Evolutionary conservation across 2,113 vertebrate species (phyloP), one percentile per base, ranked within the genome.

Genomic region (Tretioscincus oriximinensis): DNA sequence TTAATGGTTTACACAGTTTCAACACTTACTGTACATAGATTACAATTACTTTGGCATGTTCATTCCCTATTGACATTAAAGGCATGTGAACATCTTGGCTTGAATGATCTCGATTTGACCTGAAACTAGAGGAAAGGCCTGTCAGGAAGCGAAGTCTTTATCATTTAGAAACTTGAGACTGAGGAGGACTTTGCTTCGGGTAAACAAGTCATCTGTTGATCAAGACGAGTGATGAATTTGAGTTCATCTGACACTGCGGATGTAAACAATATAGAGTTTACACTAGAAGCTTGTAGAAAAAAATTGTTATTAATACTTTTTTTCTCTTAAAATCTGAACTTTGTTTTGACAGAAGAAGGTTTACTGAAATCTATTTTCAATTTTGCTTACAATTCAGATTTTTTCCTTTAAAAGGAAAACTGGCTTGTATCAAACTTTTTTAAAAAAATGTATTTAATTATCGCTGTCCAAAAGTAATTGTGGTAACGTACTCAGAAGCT

Each of bases 201-300:
- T 73, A 74, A 81, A 61, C 54, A 80, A 49, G n/a, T 72, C 69
- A 80, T 14, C 47, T 81, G 47, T 74, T 67, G 64, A n/a, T 63
- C 29, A 35, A 74, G 47, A 81, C 28, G 47, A 75, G 63, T 11
- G 16, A 64, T 28, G 63, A 74, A 74, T 41, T 16, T 51, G 29
- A 81, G 66, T 9, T 29, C 47, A 54, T n/a, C 18, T 58, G 24
- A 51, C 54, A 49, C 18, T 67, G 2, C 54, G 9, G 58, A 16
- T n/a, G 22, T 66, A 41, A 81, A 66, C 22, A 67, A 11, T 65
- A 28, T 58, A 71, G 70, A 61, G 31, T 28, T 71, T 80, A 16
- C 60, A 18, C 54, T 10, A 47, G 60, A 64, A 14, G 63, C 24
- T 16, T 72, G 35, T 41, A 9, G 21, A 63, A 24, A 54, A 10